A percentile compares a stretch with the other conserved stretches of the same genome.
Evolutionary conservation across 1,140 invertebrate genomes (phyloP).

Genomic region (Cecropterus lyciades): DNA sequence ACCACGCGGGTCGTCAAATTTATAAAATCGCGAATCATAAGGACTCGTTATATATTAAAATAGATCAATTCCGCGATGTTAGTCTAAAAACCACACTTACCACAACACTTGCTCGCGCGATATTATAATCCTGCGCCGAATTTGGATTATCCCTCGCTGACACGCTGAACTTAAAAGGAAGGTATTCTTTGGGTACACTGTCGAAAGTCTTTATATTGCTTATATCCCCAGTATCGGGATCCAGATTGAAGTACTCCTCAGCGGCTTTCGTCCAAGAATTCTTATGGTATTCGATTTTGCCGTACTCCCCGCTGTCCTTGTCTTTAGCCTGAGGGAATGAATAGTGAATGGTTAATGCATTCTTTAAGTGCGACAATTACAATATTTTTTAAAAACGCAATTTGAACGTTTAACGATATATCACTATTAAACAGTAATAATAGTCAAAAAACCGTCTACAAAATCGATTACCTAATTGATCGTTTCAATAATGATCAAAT

Average conservation of each 20-base stretch:
- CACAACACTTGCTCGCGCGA: conserved; percentile 87
- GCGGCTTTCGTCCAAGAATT: conserved; percentile 85
- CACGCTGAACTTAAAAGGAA: conserved; percentile 91
- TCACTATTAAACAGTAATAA: no score
- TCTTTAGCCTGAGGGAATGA: conserved; percentile 88
- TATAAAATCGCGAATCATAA: no score
- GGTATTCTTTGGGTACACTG: conserved; percentile 84
- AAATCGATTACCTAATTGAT: no score
- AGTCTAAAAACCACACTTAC: conserved; percentile 70
- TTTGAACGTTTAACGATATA: no score
- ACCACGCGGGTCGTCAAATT: no score
- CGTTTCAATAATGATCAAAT: no score
- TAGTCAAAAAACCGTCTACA: no score
- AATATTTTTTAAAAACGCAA: no score
- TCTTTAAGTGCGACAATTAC: no score
- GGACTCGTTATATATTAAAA: no score
- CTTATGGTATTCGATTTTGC: conserved; percentile 90
- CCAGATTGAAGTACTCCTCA: conserved; percentile 90
- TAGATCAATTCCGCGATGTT: no score
- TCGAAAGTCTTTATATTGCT: conserved; percentile 90
- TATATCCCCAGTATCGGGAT: conserved; percentile 89
- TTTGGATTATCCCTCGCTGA: conserved; percentile 91
- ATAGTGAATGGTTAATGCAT: no score
- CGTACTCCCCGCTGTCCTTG: conserved; percentile 92
- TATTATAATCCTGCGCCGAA: conserved; percentile 85